Conservation (phyloP, 2,888 invertebrate genomes). For the Agrotis segetum region DNA sequence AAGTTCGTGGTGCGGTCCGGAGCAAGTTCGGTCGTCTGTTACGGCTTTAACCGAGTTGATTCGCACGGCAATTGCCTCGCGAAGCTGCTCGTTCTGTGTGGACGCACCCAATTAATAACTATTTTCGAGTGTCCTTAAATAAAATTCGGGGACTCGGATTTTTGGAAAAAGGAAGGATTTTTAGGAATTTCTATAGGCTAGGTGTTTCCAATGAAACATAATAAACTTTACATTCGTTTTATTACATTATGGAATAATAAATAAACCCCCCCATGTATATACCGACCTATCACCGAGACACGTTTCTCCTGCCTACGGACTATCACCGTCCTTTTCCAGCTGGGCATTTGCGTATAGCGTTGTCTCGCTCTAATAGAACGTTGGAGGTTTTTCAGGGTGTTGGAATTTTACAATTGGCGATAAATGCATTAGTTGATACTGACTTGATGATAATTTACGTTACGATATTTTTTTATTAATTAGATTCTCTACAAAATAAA, state of each 20-base stretch:
- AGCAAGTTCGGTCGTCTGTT: no score
- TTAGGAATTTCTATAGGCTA: constrained; percentile 34
- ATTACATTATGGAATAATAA: constrained; percentile 90
- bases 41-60: no score
- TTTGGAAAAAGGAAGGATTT: constrained; percentile 21
- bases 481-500: constrained; percentile 19
- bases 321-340: constrained; percentile 80
- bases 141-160: background rate
- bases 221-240: constrained; percentile 87
- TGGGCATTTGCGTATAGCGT: constrained; percentile 60
- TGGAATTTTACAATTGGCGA: background rate
- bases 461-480: constrained; percentile 13
- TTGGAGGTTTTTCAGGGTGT: constrained; percentile 18
- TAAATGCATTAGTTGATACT: constrained; percentile 22
- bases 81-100: no score
- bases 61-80: no score
- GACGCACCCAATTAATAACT: no score
- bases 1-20: no score
- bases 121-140: background rate
- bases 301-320: constrained; percentile 78
- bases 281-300: constrained; percentile 87
- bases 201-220: constrained; percentile 78
- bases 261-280: constrained; percentile 85
- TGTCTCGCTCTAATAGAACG: constrained; percentile 50
- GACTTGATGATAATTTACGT: constrained; percentile 11